A percentile compares a stretch with the other conserved stretches of the same genome.
These are phyloP conservation scores for Lophura nycthemera DNA, from an alignment of 2,113 vertebrate genomes.

Conservation along the genomic window DNA sequence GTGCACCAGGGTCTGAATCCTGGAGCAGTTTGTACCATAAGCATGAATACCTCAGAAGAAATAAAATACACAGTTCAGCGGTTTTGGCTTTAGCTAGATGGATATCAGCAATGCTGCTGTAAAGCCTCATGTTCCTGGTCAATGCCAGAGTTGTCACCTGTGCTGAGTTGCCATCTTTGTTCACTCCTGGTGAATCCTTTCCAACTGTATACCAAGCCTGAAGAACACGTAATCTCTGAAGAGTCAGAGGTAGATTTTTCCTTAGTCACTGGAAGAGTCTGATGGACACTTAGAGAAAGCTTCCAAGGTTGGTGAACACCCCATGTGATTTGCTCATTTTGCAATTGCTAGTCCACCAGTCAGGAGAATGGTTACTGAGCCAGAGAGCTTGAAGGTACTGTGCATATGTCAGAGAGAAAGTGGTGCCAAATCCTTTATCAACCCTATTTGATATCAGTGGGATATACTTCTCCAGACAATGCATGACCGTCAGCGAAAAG, in stretches of 20 bases:
- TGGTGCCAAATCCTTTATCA: accelerated
- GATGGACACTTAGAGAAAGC: background rate
- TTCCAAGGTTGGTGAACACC: background rate
- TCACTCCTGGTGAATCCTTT: background rate
- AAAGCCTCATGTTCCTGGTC: background rate
- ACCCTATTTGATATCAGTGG: background rate
- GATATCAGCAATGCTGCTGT: background rate
- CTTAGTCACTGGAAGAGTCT: background rate
- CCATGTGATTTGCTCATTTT: background rate
- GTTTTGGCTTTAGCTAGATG: background rate
- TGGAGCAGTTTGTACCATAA: background rate
- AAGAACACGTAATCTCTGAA: background rate
- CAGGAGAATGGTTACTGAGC: background rate
- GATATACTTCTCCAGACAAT: background rate
- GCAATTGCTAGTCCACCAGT: background rate
- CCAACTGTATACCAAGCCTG: background rate
- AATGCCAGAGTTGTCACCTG: background rate
- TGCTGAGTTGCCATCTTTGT: background rate
- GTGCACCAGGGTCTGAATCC: background rate
- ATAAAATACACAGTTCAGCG: background rate
- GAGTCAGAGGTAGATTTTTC: background rate
- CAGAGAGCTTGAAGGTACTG: background rate
- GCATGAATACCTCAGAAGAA: background rate
- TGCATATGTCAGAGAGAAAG: background rate
- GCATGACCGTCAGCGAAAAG: background rate